Percentiles rank a stretch among this genome's conserved stretches.
Evolutionary conservation across 2,113 vertebrate species (phyloP).

Genomic region (Boulengeromyrus knoepffleri): DNA sequence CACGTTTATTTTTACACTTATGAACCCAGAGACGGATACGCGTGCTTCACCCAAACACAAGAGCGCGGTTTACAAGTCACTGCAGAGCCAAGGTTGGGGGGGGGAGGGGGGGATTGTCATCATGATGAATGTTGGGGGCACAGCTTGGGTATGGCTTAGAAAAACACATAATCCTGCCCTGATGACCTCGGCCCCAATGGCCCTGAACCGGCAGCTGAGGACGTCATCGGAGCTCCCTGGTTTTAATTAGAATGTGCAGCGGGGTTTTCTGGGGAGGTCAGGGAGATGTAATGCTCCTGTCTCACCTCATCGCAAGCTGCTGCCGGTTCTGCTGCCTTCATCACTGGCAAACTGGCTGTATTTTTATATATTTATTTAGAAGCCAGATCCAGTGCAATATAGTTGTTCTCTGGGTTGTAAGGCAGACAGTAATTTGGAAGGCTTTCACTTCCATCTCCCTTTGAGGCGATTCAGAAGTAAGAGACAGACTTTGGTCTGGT

Average conservation of each 20-base stretch:
- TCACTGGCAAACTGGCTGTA: neutral
- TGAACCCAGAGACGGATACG: neutral
- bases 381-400: conserved; percentile 6
- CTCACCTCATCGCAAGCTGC: neutral
- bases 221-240: neutral
- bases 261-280: neutral
- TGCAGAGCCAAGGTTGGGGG: neutral
- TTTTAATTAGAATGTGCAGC: neutral
- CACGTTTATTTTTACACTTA: neutral
- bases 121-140: neutral
- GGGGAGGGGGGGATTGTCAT: neutral
- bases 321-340: neutral
- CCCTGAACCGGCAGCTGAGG: neutral
- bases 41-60: neutral
- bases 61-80: neutral
- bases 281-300: neutral
- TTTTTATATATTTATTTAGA: neutral
- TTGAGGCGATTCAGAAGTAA: neutral
- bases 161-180: neutral
- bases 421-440: neutral
- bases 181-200: neutral
- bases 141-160: neutral
- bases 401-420: neutral
- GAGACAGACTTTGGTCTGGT: neutral
- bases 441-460: neutral